These are phyloP conservation scores for Neogobius melanostomus DNA, from an alignment of 2,113 vertebrate genomes.

Conservation along the genomic window DNA sequence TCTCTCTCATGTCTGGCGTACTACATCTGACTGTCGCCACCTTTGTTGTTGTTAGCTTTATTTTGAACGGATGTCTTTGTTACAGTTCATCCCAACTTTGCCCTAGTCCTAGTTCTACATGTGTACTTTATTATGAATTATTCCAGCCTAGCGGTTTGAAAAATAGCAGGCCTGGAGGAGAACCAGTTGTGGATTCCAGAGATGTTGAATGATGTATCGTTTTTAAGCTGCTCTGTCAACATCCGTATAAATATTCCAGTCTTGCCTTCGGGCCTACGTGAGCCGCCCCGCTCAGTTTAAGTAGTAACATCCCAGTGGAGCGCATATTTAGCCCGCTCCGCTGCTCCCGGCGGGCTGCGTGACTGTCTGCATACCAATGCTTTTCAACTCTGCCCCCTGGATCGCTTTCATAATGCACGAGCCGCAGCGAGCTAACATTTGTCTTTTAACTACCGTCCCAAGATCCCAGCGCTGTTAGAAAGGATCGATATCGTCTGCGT, in stretches of 20 bases:
- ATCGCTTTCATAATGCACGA: constrained; percentile 25
- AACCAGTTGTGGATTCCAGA: not conserved
- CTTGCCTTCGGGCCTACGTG: constrained; percentile 27
- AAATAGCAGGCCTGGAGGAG: not conserved
- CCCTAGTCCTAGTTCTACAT: too few relatives aligned
- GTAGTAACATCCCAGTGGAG: constrained; percentile 27
- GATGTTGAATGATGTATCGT: not conserved
- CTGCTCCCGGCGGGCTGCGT: constrained; percentile 25
- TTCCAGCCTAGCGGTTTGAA: not conserved
- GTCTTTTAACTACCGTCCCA: constrained; percentile 30
- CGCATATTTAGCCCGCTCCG: constrained; percentile 32
- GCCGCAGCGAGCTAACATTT: constrained; percentile 17
- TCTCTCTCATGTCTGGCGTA: too few relatives aligned
- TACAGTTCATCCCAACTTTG: too few relatives aligned
- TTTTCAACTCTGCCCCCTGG: constrained; percentile 30
- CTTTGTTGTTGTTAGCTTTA: too few relatives aligned
- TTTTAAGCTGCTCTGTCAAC: constrained; percentile 15
- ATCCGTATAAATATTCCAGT: constrained; percentile 16
- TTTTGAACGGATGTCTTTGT: too few relatives aligned
- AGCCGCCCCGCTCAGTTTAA: constrained; percentile 36
- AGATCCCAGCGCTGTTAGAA: constrained; percentile 28
- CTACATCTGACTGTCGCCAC: too few relatives aligned
- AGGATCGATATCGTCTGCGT: constrained; percentile 23
- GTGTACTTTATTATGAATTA: too few relatives aligned
- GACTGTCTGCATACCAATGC: constrained; percentile 48